phyloP scores from a whole-genome alignment of 2,113 vertebrate species.

The Pao palembangensis region DNA sequence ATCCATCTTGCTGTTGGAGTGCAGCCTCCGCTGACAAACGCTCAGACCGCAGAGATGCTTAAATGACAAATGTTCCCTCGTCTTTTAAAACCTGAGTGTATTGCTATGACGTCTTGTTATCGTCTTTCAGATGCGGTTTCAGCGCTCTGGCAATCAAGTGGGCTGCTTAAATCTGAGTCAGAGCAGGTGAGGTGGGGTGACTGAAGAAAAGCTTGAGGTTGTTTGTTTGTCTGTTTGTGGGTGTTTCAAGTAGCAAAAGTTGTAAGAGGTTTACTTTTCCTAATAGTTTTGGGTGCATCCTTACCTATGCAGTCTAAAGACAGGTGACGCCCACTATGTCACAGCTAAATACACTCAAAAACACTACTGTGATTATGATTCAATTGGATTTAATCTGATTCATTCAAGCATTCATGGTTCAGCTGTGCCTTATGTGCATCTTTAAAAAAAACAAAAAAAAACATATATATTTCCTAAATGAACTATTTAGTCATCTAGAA shows the following conservation, averaged over 20 bases:
- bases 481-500: too few species aligned
- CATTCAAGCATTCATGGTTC: too few species aligned
- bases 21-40: constrained; percentile 73
- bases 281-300: constrained; percentile 23
- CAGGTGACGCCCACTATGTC: too few species aligned
- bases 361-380: too few species aligned
- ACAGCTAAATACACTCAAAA: too few species aligned
- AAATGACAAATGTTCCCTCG: constrained; percentile 81
- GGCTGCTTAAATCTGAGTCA: constrained; percentile 52
- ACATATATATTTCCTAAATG: too few species aligned
- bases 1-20: constrained; percentile 71
- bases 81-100: constrained; percentile 72
- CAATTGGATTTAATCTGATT: too few species aligned
- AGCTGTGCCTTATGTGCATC: too few species aligned
- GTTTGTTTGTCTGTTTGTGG: not conserved
- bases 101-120: constrained; percentile 78
- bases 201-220: constrained; percentile 3
- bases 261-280: constrained; percentile 10
- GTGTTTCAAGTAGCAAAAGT: constrained; percentile 18
- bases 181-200: constrained; percentile 2
- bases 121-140: constrained; percentile 67
- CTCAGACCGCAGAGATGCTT: constrained; percentile 66
- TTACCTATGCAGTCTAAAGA: constrained; percentile 1
- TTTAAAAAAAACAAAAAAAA: too few species aligned
- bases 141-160: constrained; percentile 72